These are phyloP conservation scores for Chydorus sphaericus DNA, from an alignment of 2,888 invertebrate genomes.

Conservation along the genomic window DNA sequence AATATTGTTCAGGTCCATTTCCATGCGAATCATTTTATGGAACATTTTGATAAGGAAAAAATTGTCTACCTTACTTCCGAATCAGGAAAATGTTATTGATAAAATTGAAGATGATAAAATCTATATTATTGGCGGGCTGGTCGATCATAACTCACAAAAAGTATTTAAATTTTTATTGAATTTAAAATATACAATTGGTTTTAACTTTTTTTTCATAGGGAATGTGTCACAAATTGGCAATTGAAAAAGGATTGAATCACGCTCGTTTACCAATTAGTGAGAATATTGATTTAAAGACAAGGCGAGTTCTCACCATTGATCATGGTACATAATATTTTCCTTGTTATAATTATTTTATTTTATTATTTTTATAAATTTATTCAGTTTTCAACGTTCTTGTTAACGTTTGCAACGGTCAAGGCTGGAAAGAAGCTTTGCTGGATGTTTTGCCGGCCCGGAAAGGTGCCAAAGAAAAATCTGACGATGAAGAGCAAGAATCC, in stretches of 20 bases:
- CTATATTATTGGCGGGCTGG: slow-evolving; percentile 92
- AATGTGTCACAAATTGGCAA: slow-evolving; percentile 65
- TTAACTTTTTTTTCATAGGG: slow-evolving; percentile 47
- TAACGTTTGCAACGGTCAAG: slow-evolving; percentile 53
- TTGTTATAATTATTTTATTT: not conserved
- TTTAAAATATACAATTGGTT: not conserved
- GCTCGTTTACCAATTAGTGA: slow-evolving; percentile 77
- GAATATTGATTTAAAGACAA: slow-evolving; percentile 76
- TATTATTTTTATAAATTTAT: slow-evolving; percentile 20
- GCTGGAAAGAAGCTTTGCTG: slow-evolving; percentile 65
- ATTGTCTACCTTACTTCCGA: slow-evolving; percentile 87
- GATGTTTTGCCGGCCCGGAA: slow-evolving; percentile 62
- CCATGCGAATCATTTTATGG: slow-evolving; percentile 46
- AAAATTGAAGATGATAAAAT: slow-evolving; percentile 56
- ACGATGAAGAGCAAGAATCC: not conserved
- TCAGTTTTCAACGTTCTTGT: slow-evolving; percentile 72
- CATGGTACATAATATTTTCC: slow-evolving; percentile 50
- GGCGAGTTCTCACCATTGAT: slow-evolving; percentile 87
- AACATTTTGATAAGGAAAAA: slow-evolving; percentile 57
- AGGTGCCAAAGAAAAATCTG: slow-evolving; percentile 35
- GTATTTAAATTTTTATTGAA: slow-evolving; percentile 29
- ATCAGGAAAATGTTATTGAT: slow-evolving; percentile 65
- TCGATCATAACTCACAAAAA: slow-evolving; percentile 94
- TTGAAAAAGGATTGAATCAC: slow-evolving; percentile 58
- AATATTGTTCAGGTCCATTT: slow-evolving; percentile 44